These are phyloP conservation scores for Sebastes iracundus DNA, from an alignment of 2,797 vertebrate genomes.

Conservation along the genomic window DNA sequence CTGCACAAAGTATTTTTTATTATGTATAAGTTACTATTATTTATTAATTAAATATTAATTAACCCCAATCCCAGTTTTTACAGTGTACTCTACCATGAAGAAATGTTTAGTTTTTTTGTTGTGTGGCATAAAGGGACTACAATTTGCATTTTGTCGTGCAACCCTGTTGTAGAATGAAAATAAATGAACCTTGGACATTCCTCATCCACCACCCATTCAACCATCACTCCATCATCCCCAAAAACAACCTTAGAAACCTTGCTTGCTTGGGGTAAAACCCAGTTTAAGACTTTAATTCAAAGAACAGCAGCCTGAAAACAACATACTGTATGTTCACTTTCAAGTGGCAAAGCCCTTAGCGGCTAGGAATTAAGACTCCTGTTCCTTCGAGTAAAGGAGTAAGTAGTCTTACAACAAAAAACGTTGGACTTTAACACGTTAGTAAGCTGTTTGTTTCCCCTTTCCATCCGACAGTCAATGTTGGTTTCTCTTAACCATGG, in stretches of 20 bases:
- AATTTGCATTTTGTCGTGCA: not conserved
- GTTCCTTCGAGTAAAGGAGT: not conserved
- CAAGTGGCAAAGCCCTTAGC: not conserved
- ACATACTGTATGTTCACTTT: not conserved
- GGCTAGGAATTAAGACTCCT: not conserved
- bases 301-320: not conserved
- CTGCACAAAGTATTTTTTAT: too few relatives aligned
- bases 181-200: not conserved
- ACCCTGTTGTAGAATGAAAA: not conserved
- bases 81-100: not conserved
- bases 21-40: too few relatives aligned
- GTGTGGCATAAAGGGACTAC: not conserved
- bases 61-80: too few relatives aligned
- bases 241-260: not conserved
- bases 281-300: not conserved
- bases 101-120: not conserved
- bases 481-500: too few relatives aligned
- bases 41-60: too few relatives aligned
- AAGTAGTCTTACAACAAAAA: not conserved
- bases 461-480: too few relatives aligned
- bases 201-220: not conserved
- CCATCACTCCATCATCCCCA: not conserved
- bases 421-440: too few relatives aligned
- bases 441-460: too few relatives aligned
- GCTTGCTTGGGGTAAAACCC: not conserved